phyloP scores from a whole-genome alignment of 2,797 vertebrate species.

The Argyrosomus regius region DNA sequence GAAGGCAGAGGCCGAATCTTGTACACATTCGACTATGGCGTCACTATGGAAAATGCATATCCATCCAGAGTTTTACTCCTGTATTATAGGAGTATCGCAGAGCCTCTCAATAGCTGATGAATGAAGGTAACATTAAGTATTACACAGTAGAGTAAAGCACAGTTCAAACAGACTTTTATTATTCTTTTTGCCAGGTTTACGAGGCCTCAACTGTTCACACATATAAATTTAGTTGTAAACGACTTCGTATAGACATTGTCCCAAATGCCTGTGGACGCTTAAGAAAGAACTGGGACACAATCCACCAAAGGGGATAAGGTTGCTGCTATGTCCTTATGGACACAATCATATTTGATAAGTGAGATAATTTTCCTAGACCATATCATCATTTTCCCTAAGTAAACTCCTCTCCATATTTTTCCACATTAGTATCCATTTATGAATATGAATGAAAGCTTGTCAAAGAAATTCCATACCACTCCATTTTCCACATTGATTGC shows the following conservation, averaged over 20 bases:
- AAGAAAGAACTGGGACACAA: not conserved
- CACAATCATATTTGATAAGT: conserved; percentile 50
- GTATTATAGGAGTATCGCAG: not conserved
- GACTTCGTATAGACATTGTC: not conserved
- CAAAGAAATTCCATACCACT: conserved; percentile 75
- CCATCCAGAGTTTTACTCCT: conserved; percentile 20
- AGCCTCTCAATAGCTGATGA: not conserved
- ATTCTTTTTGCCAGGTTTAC: conserved; percentile 20
- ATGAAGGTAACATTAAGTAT: not conserved
- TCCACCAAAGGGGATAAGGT: not conserved
- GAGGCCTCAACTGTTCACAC: conserved; percentile 6
- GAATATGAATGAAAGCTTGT: conserved; percentile 72
- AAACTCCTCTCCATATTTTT: conserved; percentile 55
- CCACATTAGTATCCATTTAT: conserved; percentile 61
- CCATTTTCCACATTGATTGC: conserved; percentile 72
- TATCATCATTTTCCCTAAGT: conserved; percentile 47
- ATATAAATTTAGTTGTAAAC: not conserved
- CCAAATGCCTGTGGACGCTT: not conserved
- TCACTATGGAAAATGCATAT: conserved; percentile 48
- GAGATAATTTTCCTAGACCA: conserved; percentile 50
- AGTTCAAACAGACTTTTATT: conserved; percentile 8
- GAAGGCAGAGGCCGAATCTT: conserved; percentile 42
- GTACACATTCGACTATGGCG: conserved; percentile 9
- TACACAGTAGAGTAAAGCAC: not conserved
- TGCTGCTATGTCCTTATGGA: conserved; percentile 1